Conservation (phyloP, 2,113 vertebrate genomes). For the Sorex fumeus region DNA sequence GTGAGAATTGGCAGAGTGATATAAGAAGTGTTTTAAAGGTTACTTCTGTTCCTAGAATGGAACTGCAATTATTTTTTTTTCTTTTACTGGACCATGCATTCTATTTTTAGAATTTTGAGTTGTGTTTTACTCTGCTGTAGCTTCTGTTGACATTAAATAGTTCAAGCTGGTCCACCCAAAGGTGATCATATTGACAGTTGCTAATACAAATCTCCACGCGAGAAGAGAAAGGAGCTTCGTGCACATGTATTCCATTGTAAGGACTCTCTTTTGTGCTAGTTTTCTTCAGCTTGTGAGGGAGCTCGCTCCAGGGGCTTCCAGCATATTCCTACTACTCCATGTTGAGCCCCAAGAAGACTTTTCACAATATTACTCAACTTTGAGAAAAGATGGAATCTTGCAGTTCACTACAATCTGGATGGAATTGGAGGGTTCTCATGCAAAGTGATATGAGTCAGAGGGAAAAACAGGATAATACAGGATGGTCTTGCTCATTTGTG, state of each 20-base stretch:
- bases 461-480: too few species aligned
- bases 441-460: too few species aligned
- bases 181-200: conserved; percentile 15
- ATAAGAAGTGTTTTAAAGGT: conserved; percentile 43
- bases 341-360: conserved; percentile 42
- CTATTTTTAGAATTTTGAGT: conserved; percentile 69
- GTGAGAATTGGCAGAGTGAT: neutral
- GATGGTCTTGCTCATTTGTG: too few species aligned
- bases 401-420: too few species aligned
- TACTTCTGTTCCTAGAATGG: neutral
- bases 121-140: conserved; percentile 44
- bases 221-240: conserved; percentile 10
- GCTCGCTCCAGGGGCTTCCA: neutral
- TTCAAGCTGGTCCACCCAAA: conserved; percentile 60
- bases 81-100: conserved; percentile 17
- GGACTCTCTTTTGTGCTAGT: conserved; percentile 37
- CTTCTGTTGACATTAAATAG: conserved; percentile 35
- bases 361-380: too few species aligned
- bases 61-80: conserved; percentile 47
- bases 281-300: conserved; percentile 53
- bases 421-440: too few species aligned
- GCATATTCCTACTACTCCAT: neutral
- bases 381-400: too few species aligned
- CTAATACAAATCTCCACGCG: conserved; percentile 29
- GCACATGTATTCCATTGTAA: conserved; percentile 21